These are phyloP conservation scores for Myocastor coypus DNA, from an alignment of 2,113 vertebrate species.

Conservation along the genomic window DNA sequence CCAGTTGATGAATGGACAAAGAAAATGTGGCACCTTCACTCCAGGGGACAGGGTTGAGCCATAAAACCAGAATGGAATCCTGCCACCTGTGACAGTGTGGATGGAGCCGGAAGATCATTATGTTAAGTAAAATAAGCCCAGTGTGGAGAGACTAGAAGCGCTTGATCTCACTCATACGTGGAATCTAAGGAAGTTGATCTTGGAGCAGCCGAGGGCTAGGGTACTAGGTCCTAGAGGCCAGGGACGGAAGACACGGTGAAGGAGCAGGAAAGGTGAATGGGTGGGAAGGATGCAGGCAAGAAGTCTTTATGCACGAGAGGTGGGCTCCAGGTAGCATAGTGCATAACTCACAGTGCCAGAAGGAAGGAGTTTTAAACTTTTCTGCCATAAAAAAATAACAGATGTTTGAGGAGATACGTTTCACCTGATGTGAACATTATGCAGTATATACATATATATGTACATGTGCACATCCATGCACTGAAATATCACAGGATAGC, in stretches of 20 bases:
- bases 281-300: neutral
- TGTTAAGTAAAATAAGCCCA: neutral
- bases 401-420: neutral
- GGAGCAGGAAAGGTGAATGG: neutral
- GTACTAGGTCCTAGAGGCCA: neutral
- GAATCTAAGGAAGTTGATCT: neutral
- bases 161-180: neutral
- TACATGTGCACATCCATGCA: no score
- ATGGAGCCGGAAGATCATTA: neutral
- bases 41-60: neutral
- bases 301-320: neutral
- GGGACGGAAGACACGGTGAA: no score
- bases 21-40: neutral
- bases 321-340: neutral
- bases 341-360: no score
- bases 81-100: neutral
- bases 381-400: neutral
- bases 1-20: neutral
- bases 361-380: neutral
- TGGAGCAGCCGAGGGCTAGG: neutral
- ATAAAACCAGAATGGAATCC: neutral
- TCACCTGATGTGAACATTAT: neutral
- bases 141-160: neutral
- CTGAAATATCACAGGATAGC: neutral
- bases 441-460: no score